Conservation (phyloP, 2,113 vertebrate species). For the Ictalurus furcatus region DNA sequence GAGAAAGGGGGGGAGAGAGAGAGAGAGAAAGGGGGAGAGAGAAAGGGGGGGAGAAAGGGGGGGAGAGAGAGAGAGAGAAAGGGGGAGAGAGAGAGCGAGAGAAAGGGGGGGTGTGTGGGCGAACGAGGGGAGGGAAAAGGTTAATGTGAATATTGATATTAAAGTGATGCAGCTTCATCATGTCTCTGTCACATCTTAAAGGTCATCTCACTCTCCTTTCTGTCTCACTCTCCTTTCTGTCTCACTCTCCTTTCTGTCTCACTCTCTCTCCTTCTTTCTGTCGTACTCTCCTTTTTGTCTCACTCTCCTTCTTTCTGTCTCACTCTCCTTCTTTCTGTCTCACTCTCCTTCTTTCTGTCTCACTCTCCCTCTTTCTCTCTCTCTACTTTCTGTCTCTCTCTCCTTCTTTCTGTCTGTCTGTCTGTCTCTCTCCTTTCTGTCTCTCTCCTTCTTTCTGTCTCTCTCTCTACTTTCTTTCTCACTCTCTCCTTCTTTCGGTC, state of each 20-base stretch:
- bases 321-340: slow-evolving; percentile 62
- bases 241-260: background rate
- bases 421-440: background rate
- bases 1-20: slow-evolving; percentile 33
- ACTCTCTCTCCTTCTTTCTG: slow-evolving; percentile 56
- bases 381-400: too few species aligned
- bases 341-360: background rate
- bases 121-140: slow-evolving; percentile 66
- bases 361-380: background rate
- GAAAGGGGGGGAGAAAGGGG: slow-evolving; percentile 38
- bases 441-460: slow-evolving; percentile 43
- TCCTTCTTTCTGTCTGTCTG: slow-evolving; percentile 53
- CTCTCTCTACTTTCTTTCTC: slow-evolving; percentile 58
- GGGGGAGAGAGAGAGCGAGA: slow-evolving; percentile 39
- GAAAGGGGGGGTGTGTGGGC: slow-evolving; percentile 59
- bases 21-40: slow-evolving; percentile 18
- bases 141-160: slow-evolving; percentile 82
- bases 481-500: slow-evolving; percentile 50
- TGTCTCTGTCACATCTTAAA: slow-evolving; percentile 77
- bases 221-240: slow-evolving; percentile 50
- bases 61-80: slow-evolving; percentile 34
- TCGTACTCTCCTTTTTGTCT: background rate
- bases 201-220: slow-evolving; percentile 73
- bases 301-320: background rate
- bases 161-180: slow-evolving; percentile 74